Evolutionary conservation across 2,797 vertebrate species (phyloP).

Genomic region (Kryptolebias ocellatus): DNA sequence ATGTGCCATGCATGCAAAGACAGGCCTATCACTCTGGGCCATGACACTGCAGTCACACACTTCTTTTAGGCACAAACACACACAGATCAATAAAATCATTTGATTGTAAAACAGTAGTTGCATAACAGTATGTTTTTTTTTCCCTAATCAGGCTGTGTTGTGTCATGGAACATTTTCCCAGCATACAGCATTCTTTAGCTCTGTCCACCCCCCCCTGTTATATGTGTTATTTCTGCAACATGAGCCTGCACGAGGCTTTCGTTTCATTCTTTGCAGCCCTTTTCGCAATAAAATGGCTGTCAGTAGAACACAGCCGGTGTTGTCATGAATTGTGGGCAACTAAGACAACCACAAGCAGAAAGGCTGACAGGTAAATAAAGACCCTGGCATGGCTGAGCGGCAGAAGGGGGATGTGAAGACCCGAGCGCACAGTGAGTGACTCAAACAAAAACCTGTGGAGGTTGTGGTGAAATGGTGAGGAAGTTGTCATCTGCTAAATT

Average conservation of each 20-base stretch:
- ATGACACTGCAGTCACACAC: slow-evolving; percentile 37
- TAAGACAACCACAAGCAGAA: slow-evolving; percentile 51
- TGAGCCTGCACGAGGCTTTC: slow-evolving; percentile 18
- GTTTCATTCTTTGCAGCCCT: slow-evolving; percentile 26
- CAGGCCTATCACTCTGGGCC: slow-evolving; percentile 72
- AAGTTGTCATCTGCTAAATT: slow-evolving; percentile 58
- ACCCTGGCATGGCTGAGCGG: slow-evolving; percentile 67
- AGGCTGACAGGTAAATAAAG: slow-evolving; percentile 67
- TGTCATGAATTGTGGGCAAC: slow-evolving; percentile 62
- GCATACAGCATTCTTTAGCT: slow-evolving; percentile 13
- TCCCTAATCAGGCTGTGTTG: neutral
- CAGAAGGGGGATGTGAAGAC: slow-evolving; percentile 70
- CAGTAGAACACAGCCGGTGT: slow-evolving; percentile 42
- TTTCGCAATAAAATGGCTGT: slow-evolving; percentile 44
- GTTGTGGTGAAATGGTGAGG: slow-evolving; percentile 53
- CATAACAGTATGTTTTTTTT: slow-evolving; percentile 24
- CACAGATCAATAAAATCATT: slow-evolving; percentile 61
- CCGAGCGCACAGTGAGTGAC: slow-evolving; percentile 47
- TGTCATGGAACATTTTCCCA: slow-evolving; percentile 55
- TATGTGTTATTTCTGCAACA: slow-evolving; percentile 29
- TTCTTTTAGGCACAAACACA: slow-evolving; percentile 51
- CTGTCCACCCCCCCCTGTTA: slow-evolving; percentile 4
- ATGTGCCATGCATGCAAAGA: slow-evolving; percentile 69
- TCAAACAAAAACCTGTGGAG: slow-evolving; percentile 58
- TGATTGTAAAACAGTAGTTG: slow-evolving; percentile 43